Base-by-base conservation (phyloP, 2,888 invertebrate genomes). In the Crioceris asparagi region DNA sequence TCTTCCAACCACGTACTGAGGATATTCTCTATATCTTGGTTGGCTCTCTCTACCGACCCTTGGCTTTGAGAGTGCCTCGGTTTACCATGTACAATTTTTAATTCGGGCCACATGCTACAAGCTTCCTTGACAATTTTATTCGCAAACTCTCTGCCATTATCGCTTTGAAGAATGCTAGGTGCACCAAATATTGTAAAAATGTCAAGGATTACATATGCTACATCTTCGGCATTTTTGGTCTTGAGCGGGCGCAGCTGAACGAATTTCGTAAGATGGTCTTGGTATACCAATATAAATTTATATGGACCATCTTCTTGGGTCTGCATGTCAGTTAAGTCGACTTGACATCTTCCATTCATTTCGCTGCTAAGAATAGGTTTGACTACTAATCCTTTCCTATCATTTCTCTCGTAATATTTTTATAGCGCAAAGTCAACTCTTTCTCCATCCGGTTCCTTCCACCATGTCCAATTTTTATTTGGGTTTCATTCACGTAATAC, bases 321-420 rank as follows among this genome's bases (percentile, higher is more conserved):
- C 29, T 54, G 51, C 47, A 57, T 46, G 41, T 61, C 58, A 21
- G 59, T 57, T 3, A 60, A 41, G 40, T 61, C 57, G 3, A 57
- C 57, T 49, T 59, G 58, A 32, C 57, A 57, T 19, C 56, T 26
- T 14, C 42, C 38, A 36, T 55, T 56, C 31, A 57, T 33, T 32
- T 57, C 31, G 29, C 14, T 5, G 33, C 52, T 42, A 39, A 41
- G 35, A 32, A 39, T 26, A 5, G 39, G 31, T 38, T 17, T 37
- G 6, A 35, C 26, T n/a, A 25, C 25, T 30, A 17, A 3, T 14
- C 39, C 34, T 38, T 35, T 29, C 39, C 17, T 35, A 39, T 18
- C 36, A 40, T 43, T 12, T 43, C 34, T 15, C 25, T 39, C 11
- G 39, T 34, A 11, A 39, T 40, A 26, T 32, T 40, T 41, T 14